Evolutionary conservation across 2,113 vertebrate genomes (phyloP), one percentile per base, ranked within the genome.

Genomic region (Rhea americana): DNA sequence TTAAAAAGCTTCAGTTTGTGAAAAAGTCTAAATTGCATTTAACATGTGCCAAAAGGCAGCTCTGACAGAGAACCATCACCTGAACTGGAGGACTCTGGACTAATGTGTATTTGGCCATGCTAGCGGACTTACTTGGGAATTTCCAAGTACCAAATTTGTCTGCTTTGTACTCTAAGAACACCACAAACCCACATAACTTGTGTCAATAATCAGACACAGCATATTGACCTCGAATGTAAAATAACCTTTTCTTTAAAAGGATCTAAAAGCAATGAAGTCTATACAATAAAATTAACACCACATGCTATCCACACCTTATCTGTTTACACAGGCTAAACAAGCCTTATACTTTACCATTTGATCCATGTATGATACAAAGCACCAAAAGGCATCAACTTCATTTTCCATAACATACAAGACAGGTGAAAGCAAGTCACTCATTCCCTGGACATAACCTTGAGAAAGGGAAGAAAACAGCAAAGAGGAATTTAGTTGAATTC

Each of bases 361-460:
- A 82, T 99, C 98, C 99, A 99, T 99, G 92, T 99, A 99, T 65
- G 98, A 98, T 25, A 99, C 98, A 91, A 99, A 99, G 95, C 99
- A 99, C 99, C 99, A 99, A 97, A 99, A 99, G 30, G 99, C 99
- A 90, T 99, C 99, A 63, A 99, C 99, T 98, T 99, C 99, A 85
- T 99, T 99, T 95, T 99, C 99, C 98, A 99, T 99, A 87, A 99
- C 98, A 87, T 98, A 99, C 59, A 99, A 97, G 91, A 99, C 98
- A 6, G 99, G 99, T 5, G 99, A 99, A 91, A 99, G 98, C 91
- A 99, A 98, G 96, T 99, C 99, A 10, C 99, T 99, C 99, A 99
- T 99, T 53, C 99, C 99, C 96, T 99, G 99, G 28, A 99, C 98
- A 28, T 99, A 99, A 41, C 99, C 99, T 99, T 97, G 50, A 87